A percentile compares a stretch with the other conserved stretches of the same genome.
Conservation (phyloP, 2,797 vertebrate species). For the Darevskia mixta region DNA sequence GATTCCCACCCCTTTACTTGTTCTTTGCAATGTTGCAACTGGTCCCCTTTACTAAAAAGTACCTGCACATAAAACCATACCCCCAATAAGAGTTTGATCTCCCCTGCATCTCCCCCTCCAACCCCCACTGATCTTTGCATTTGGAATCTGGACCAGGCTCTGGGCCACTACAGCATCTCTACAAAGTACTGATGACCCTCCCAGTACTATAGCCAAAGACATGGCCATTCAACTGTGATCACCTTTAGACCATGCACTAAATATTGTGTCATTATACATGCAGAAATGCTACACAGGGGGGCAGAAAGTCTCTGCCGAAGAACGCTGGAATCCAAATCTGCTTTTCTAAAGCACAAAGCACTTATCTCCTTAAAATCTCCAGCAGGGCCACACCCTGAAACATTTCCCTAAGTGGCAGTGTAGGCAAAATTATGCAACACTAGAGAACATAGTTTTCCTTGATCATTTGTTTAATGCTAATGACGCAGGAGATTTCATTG, state of each 20-base stretch:
- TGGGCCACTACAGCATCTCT: not conserved
- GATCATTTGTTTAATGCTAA: constrained; percentile 9
- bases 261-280: not conserved
- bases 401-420: constrained; percentile 52
- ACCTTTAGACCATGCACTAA: not conserved
- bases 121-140: not conserved
- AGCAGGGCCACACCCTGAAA: constrained; percentile 45
- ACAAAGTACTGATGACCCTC: not conserved
- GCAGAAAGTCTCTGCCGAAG: constrained; percentile 20
- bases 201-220: not conserved
- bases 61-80: not conserved
- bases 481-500: constrained; percentile 37
- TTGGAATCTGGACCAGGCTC: not conserved
- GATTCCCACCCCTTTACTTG: not conserved
- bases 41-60: not conserved
- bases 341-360: constrained; percentile 45
- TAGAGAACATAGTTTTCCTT: not conserved
- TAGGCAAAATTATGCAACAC: constrained; percentile 22
- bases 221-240: not conserved
- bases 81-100: not conserved
- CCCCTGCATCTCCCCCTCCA: not conserved
- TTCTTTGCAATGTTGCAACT: not conserved
- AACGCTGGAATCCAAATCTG: constrained; percentile 47
- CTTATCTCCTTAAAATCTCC: constrained; percentile 36
- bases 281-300: not conserved